Percentiles rank a stretch among this genome's conserved stretches.
Evolutionary conservation across 2,113 vertebrate species (phyloP).

Genomic region (Crotophaga sulcirostris): DNA sequence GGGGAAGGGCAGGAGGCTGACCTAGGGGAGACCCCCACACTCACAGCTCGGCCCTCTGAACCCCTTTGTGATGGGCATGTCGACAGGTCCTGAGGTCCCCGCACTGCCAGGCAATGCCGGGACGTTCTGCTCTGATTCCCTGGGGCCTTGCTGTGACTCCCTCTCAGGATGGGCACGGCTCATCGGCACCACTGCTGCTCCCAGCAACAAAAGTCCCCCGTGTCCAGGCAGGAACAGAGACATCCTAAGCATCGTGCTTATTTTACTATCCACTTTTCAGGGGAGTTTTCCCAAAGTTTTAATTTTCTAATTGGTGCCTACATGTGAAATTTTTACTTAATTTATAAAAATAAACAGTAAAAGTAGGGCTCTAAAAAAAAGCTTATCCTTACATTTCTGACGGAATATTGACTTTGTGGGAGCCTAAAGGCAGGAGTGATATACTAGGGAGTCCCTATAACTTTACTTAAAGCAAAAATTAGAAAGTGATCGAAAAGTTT

Average conservation of each 20-base stretch:
- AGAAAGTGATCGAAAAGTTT: conserved; percentile 72
- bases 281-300: background rate
- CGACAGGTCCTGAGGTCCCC: background rate
- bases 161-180: background rate
- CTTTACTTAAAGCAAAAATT: conserved; percentile 69
- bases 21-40: background rate
- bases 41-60: background rate
- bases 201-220: background rate
- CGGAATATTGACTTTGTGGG: conserved; percentile 27
- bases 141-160: background rate
- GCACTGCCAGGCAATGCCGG: background rate
- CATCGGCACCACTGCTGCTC: background rate
- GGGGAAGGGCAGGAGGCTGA: background rate
- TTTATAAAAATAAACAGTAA: background rate
- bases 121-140: conserved; percentile 56
- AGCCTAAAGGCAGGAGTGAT: background rate
- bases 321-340: background rate
- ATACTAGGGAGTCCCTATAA: conserved; percentile 11
- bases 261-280: background rate
- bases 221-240: background rate
- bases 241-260: background rate
- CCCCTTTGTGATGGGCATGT: background rate
- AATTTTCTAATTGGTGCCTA: background rate
- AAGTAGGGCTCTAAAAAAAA: background rate
- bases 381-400: background rate